Percentiles rank a stretch among this genome's conserved stretches.
Evolutionary conservation across 1,140 invertebrate species (phyloP).

Genomic region (Pogonus chalceus): DNA sequence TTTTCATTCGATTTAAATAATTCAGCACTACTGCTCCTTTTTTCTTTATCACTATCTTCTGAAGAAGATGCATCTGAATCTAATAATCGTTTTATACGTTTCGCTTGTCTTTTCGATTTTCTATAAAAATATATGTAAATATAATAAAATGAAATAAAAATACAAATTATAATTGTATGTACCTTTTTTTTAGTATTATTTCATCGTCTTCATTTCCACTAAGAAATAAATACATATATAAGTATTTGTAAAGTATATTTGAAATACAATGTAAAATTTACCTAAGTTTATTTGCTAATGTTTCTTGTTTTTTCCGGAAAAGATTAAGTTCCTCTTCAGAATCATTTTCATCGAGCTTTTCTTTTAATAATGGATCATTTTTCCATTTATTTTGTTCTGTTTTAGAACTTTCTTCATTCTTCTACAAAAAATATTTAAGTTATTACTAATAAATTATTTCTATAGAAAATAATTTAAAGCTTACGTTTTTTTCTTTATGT

Average conservation of each 20-base stretch:
- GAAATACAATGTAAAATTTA: slow-evolving; percentile 8
- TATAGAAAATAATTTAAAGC: slow-evolving; percentile 7
- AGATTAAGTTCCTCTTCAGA: slow-evolving; percentile 20
- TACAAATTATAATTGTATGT: not conserved
- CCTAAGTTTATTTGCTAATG: slow-evolving; percentile 12
- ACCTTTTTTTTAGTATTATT: not conserved
- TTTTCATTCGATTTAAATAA: not conserved
- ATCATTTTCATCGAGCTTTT: slow-evolving; percentile 17
- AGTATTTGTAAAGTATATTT: slow-evolving; percentile 8
- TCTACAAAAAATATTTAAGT: slow-evolving; percentile 4
- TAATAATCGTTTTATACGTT: not conserved
- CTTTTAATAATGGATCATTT: slow-evolving; percentile 17
- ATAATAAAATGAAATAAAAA: too few relatives aligned
- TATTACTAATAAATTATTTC: slow-evolving; percentile 10
- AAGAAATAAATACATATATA: not conserved
- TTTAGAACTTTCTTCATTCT: slow-evolving; percentile 6
- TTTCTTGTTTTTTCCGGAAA: slow-evolving; percentile 18
- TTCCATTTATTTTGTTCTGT: slow-evolving; percentile 13
- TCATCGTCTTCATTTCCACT: not conserved
- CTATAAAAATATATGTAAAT: not conserved
- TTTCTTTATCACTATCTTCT: not conserved
- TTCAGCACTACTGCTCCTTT: not conserved
- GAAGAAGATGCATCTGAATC: not conserved
- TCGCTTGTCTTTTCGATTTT: not conserved
- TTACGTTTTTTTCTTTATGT: not conserved